Conservation (phyloP, 2,797 vertebrate genomes). For the Coracias cyanogaster region DNA sequence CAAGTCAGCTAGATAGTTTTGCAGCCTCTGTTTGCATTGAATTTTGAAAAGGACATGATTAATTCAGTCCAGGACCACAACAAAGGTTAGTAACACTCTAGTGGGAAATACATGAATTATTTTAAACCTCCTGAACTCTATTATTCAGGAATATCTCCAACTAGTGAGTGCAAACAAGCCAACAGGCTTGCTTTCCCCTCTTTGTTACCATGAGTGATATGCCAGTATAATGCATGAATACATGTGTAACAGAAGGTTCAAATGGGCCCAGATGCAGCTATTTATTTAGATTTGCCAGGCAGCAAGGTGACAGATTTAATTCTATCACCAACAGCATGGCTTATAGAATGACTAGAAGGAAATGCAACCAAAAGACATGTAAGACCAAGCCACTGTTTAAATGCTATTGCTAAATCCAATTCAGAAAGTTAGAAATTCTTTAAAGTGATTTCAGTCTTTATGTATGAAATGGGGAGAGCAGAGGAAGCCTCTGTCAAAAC, state of each 20-base stretch:
- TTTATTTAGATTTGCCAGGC: not conserved
- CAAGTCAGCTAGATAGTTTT: not conserved
- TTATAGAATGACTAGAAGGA: not conserved
- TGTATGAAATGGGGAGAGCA: not conserved
- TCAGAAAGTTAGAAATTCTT: not conserved
- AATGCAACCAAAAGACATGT: not conserved
- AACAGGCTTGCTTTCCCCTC: not conserved
- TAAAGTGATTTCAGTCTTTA: not conserved
- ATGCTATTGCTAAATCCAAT: not conserved
- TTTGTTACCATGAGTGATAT: not conserved
- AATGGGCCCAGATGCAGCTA: not conserved
- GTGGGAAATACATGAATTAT: slow-evolving; percentile 23
- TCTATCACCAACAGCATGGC: not conserved
- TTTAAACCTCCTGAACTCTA: slow-evolving; percentile 2
- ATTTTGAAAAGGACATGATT: slow-evolving; percentile 29
- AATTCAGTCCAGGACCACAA: slow-evolving; percentile 15
- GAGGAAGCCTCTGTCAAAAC: not conserved
- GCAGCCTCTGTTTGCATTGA: not conserved
- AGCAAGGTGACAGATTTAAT: slow-evolving; percentile 10
- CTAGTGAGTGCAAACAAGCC: not conserved
- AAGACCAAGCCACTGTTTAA: not conserved
- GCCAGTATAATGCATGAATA: not conserved
- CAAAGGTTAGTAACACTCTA: not conserved
- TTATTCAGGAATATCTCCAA: slow-evolving; percentile 13
- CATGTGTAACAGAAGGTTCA: not conserved